These are phyloP conservation scores for Hirundichthys speculiger DNA, from an alignment of 2,113 vertebrate species.

Conservation along the genomic window DNA sequence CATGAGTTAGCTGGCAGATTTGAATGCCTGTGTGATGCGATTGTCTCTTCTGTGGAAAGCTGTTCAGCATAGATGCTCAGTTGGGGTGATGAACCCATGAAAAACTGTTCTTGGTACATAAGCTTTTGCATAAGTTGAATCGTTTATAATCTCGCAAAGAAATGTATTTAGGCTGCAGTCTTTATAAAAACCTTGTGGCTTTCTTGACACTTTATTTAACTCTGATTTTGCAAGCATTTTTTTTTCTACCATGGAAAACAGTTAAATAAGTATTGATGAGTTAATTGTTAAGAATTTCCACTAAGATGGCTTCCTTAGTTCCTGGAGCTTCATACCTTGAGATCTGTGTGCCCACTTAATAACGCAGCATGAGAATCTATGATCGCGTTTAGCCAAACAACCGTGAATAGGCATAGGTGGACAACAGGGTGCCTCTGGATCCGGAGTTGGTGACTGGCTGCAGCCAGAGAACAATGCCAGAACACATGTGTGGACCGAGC, in stretches of 20 bases:
- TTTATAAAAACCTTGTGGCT: too few relatives aligned
- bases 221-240: neutral
- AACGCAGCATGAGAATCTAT: constrained; percentile 68
- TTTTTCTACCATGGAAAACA: neutral
- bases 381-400: constrained; percentile 67
- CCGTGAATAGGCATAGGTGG: constrained; percentile 59
- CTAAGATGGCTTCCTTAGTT: constrained; percentile 46
- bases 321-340: constrained; percentile 58
- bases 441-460: constrained; percentile 54
- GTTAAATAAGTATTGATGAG: constrained; percentile 13
- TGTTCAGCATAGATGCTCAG: too few relatives aligned
- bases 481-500: constrained; percentile 53
- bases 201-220: too few relatives aligned
- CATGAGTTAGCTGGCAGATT: too few relatives aligned
- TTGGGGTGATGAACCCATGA: too few relatives aligned
- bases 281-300: constrained; percentile 42
- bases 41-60: too few relatives aligned
- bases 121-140: too few relatives aligned
- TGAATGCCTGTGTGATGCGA: too few relatives aligned
- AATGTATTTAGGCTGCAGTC: too few relatives aligned
- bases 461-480: constrained; percentile 59
- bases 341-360: constrained; percentile 56
- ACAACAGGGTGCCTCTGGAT: constrained; percentile 56
- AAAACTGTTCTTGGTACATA: too few relatives aligned
- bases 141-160: too few relatives aligned